Evolutionary conservation across 2,797 vertebrate genomes (phyloP).

Genomic region (Tokudaia tokunoshimensis): DNA sequence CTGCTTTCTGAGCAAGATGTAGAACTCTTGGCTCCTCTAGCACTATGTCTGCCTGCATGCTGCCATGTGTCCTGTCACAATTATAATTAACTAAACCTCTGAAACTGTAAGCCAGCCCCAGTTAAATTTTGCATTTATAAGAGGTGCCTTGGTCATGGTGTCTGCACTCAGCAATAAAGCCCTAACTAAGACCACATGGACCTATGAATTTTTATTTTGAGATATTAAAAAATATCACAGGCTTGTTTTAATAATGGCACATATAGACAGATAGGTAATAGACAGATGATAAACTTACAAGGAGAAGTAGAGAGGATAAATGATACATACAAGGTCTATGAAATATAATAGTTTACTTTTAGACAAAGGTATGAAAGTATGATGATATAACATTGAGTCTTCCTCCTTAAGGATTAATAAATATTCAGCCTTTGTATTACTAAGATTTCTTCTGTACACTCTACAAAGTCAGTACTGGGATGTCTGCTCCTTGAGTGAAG

Average conservation of each 20-base stretch:
- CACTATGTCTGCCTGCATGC: not conserved
- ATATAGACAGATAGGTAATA: not conserved
- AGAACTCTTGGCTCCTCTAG: not conserved
- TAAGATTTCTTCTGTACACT: not conserved
- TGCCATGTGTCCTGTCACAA: not conserved
- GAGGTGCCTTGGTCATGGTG: not conserved
- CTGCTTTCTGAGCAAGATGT: not conserved
- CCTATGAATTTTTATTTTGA: conserved; percentile 39
- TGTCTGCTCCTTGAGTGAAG: not conserved
- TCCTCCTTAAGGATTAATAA: not conserved
- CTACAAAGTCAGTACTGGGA: not conserved
- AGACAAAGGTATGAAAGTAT: not conserved
- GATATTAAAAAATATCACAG: conserved; percentile 17
- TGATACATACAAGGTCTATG: not conserved
- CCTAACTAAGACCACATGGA: not conserved
- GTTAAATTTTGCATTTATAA: not conserved
- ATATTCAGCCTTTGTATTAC: not conserved
- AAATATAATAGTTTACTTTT: not conserved
- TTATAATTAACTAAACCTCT: not conserved
- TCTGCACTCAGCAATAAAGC: not conserved
- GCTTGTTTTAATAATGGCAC: not conserved
- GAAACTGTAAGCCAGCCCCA: not conserved
- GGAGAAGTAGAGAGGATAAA: not conserved
- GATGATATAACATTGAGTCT: too few species aligned
- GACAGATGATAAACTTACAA: not conserved